Evolutionary conservation across 2,797 vertebrate species (phyloP).

Genomic region (Hydrolagus colliei): DNA sequence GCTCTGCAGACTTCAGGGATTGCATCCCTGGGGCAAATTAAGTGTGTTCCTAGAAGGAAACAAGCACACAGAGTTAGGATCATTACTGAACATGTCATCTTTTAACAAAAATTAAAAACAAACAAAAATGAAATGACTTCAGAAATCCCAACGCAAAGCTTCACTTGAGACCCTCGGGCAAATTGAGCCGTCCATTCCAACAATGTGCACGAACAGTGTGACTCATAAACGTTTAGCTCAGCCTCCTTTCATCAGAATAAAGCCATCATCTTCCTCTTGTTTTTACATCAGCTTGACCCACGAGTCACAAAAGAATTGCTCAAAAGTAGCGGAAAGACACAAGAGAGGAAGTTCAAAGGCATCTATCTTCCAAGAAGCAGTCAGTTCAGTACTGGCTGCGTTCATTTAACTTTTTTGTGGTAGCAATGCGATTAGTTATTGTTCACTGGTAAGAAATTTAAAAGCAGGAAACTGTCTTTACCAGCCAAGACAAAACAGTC

Average conservation of each 20-base stretch:
- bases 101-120: background rate
- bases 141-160: background rate
- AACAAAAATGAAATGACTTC: background rate
- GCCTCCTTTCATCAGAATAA: conserved; percentile 35
- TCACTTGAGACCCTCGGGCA: background rate
- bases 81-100: conserved; percentile 32
- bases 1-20: conserved; percentile 16
- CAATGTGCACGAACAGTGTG: conserved; percentile 31
- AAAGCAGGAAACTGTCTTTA: background rate
- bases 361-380: too few species aligned
- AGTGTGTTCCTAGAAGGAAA: conserved; percentile 35
- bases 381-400: background rate
- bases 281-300: conserved; percentile 34
- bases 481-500: background rate
- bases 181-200: conserved; percentile 21
- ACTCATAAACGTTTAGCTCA: background rate
- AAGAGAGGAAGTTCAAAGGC: too few species aligned
- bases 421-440: background rate
- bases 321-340: too few species aligned
- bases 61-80: conserved; percentile 33
- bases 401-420: background rate
- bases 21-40: conserved; percentile 25
- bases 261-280: conserved; percentile 32
- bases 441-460: conserved; percentile 1
- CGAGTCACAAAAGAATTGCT: too few species aligned